These are phyloP conservation scores for Nasonia oneida DNA, from an alignment of 2,888 invertebrate species.

Conservation along the genomic window DNA sequence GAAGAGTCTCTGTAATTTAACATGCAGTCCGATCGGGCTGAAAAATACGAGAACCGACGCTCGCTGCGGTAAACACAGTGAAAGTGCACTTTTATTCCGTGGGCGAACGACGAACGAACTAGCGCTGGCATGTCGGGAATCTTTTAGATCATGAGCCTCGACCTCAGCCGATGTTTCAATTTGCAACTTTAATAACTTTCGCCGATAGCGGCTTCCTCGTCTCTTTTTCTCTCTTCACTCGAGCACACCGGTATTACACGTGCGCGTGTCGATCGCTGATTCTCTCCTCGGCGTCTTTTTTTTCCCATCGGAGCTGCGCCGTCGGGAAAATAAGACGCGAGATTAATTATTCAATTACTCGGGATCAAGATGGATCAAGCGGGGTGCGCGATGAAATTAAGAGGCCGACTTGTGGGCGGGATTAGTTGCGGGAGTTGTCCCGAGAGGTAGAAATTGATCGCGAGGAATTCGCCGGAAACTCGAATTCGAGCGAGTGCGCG, in stretches of 20 bases:
- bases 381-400: constrained; percentile 27
- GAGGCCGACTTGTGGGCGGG: background rate
- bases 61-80: background rate
- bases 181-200: constrained; percentile 46
- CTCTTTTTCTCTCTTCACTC: background rate
- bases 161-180: constrained; percentile 35
- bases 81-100: constrained; percentile 24
- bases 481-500: background rate
- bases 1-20: constrained; percentile 17
- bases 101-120: background rate
- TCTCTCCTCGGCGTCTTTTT: background rate
- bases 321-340: constrained; percentile 18
- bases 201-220: background rate
- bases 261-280: background rate
- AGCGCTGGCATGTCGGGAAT: constrained; percentile 9
- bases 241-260: background rate
- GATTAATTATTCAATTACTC: constrained; percentile 56
- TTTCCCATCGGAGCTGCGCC: background rate
- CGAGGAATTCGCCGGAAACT: background rate
- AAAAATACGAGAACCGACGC: constrained; percentile 1
- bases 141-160: constrained; percentile 13
- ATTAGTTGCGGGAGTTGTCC: background rate
- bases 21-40: background rate
- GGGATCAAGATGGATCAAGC: constrained; percentile 41
- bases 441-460: constrained; percentile 5